phyloP scores from a whole-genome alignment of 2,113 vertebrate genomes.

The Leucosticte australis region DNA sequence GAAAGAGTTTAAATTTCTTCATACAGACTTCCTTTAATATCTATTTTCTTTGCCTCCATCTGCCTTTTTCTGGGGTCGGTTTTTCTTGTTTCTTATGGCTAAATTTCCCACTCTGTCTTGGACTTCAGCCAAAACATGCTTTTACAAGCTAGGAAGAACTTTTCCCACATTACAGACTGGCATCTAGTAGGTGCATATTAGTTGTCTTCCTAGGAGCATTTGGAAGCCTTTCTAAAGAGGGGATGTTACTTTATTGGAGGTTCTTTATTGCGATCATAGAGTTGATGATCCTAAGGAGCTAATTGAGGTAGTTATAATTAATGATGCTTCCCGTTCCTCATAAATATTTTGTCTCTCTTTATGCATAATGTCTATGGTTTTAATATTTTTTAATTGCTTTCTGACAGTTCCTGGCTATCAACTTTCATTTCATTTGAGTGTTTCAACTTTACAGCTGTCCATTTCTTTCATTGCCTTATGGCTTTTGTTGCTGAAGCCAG shows the following conservation, averaged over 20 bases:
- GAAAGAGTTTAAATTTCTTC: conserved; percentile 1
- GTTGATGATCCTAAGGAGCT: neutral
- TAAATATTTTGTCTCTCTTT: neutral
- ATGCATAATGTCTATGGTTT: neutral
- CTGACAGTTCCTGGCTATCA: neutral
- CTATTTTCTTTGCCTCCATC: conserved; percentile 39
- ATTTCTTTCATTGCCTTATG: neutral
- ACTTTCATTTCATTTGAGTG: neutral
- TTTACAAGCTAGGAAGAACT: neutral
- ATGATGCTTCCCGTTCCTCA: neutral
- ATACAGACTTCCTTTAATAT: conserved; percentile 1
- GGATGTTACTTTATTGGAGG: neutral
- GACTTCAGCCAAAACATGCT: conserved; percentile 10
- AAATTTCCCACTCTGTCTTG: conserved; percentile 6
- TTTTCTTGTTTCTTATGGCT: conserved; percentile 38
- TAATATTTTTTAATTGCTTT: neutral
- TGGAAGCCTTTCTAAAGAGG: neutral
- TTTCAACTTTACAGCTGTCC: neutral
- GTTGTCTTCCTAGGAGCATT: neutral
- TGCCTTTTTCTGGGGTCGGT: neutral
- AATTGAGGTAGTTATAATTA: neutral
- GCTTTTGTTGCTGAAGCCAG: neutral
- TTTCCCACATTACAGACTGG: conserved; percentile 23
- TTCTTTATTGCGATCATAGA: neutral
- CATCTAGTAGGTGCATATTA: neutral